Base-by-base conservation (phyloP, 1,140 invertebrate species). In the Drosophila pachea region DNA sequence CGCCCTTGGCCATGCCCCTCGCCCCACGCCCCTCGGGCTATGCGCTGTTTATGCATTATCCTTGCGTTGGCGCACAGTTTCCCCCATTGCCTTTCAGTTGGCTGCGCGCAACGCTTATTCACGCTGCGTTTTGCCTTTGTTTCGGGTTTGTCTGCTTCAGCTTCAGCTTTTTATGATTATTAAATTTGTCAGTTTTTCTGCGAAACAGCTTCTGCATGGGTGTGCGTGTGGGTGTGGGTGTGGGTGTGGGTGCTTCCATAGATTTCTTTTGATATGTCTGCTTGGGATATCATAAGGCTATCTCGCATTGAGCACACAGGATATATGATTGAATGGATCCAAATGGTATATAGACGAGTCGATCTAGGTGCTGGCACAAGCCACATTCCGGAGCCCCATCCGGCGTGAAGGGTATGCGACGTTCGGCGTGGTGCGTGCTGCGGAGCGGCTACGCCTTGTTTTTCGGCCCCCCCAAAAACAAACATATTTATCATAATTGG, bases 161-260 rank as follows among this genome's bases (percentile, higher is more conserved):
- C 45, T 61, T 53, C 49, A 59, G 42, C 54, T 59, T 74, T 79
- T 81, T 73, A 76, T 81, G 69, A 75, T 79, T 79, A 79, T 79
- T 79, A 76, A 75, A 79, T 52, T 74, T 59, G 61, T 68, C 52
- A 63, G 60, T 33, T 53, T 53, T 53, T 12, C 22, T 22, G 3
- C 22, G 22, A 22, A 22, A 22, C 22, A 22, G 22, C 22, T 22
- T 22, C 22, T 22, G 22, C 22, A 22, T 22, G 22, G 22, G 5
- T 32, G 8, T 29, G 53, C 48, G 50, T 58, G 62, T 70, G 29
- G 55, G 54, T 45, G 38, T 31, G 36, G 9, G 33, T 8, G 33
- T 32, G 38, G 12, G 11, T 47, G 29, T 6, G n/a, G 31, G 54
- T 32, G 31, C 29, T n/a, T 7, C 4, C 11, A 32, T 42, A 5